These are phyloP conservation scores for Corythaeola cristata DNA, from an alignment of 2,113 vertebrate genomes.

Conservation along the genomic window DNA sequence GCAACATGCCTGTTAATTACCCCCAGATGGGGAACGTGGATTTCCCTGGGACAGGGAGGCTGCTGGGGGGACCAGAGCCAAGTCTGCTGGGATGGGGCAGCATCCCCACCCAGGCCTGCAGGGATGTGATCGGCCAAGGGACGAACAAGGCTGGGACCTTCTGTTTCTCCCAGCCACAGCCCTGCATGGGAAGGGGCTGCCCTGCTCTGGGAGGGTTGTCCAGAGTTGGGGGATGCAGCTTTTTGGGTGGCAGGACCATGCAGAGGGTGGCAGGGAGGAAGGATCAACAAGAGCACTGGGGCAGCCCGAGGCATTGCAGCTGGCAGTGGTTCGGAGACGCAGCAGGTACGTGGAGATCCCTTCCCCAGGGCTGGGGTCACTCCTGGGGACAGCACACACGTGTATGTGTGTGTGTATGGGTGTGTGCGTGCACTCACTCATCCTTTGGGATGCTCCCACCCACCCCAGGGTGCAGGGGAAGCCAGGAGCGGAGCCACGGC, in stretches of 20 bases:
- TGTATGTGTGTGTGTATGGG: rapidly evolving
- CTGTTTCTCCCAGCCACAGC: neutral
- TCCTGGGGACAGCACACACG: neutral
- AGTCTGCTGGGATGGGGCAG: neutral
- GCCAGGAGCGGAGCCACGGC: neutral
- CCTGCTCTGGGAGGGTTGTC: neutral
- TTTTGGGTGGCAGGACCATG: rapidly evolving
- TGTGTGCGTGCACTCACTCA: neutral
- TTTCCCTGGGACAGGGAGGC: neutral
- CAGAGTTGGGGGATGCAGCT: rapidly evolving
- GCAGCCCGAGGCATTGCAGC: neutral
- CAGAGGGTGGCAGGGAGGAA: neutral
- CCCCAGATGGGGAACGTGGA: neutral
- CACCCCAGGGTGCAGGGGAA: neutral
- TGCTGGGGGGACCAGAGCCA: neutral
- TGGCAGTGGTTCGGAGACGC: neutral
- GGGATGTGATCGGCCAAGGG: neutral
- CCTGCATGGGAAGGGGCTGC: neutral
- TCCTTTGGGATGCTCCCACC: neutral
- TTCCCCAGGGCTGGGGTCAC: neutral
- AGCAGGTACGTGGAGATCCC: neutral
- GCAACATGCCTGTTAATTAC: neutral
- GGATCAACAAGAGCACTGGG: neutral
- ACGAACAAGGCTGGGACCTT: neutral
- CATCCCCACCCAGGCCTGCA: neutral